These are phyloP conservation scores for Caenorhabditis doughertyi DNA, from an alignment of 2,888 invertebrate species.

Conservation along the genomic window DNA sequence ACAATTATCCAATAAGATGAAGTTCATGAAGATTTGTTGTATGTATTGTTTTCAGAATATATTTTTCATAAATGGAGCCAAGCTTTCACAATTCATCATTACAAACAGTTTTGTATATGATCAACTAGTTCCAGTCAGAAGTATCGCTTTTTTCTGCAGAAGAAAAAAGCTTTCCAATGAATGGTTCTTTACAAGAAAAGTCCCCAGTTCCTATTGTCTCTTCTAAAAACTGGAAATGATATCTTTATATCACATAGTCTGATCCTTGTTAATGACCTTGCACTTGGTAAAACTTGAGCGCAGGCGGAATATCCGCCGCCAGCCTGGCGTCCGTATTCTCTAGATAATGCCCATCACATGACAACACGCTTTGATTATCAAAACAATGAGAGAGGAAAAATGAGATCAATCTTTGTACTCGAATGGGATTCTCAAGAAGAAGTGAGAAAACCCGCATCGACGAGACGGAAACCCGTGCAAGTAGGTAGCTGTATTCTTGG, in stretches of 20 bases:
- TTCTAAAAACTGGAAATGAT: slow-evolving; percentile 42
- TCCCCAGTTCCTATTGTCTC: not conserved
- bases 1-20: too few relatives aligned
- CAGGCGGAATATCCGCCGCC: slow-evolving; percentile 59
- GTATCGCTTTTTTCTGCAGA: not conserved
- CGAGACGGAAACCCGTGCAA: slow-evolving; percentile 29
- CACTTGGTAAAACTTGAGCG: slow-evolving; percentile 62
- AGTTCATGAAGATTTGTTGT: too few relatives aligned
- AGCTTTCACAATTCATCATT: not conserved
- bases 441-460: slow-evolving; percentile 10
- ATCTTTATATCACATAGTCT: slow-evolving; percentile 25
- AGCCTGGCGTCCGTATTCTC: slow-evolving; percentile 48
- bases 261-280: slow-evolving; percentile 57
- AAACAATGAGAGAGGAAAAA: slow-evolving; percentile 34
- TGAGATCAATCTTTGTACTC: slow-evolving; percentile 52
- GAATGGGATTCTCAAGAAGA: slow-evolving; percentile 21
- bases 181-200: slow-evolving; percentile 27
- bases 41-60: not conserved
- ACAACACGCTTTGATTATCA: slow-evolving; percentile 48
- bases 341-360: slow-evolving; percentile 47
- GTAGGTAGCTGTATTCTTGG: slow-evolving; percentile 24
- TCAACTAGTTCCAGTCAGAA: slow-evolving; percentile 31
- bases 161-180: slow-evolving; percentile 8
- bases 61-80: not conserved
- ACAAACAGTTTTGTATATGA: not conserved